A percentile compares a stretch with the other conserved stretches of the same genome.
Conservation (phyloP, 1,140 invertebrate genomes). For the Portunus trituberculatus region DNA sequence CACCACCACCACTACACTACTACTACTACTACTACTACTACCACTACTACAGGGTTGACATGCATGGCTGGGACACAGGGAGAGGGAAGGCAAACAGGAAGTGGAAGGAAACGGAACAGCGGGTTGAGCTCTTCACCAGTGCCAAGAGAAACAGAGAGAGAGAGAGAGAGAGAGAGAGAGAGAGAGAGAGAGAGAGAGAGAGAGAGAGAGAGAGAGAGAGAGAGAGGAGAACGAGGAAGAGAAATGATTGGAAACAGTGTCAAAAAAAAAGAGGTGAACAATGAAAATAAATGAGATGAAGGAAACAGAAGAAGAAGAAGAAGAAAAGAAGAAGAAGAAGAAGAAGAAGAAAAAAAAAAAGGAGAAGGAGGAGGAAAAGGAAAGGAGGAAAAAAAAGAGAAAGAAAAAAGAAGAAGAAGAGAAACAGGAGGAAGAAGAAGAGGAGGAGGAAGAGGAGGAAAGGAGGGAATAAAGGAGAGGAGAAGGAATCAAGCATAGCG, state of each 20-base stretch:
- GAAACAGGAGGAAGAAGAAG: too few species aligned
- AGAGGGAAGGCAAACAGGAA: too few species aligned
- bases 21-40: too few species aligned
- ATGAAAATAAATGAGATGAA: too few species aligned
- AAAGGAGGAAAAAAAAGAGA: neutral
- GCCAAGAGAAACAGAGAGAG: neutral
- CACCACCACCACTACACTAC: too few species aligned
- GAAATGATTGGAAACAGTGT: too few species aligned
- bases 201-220: neutral
- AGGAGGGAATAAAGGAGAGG: neutral
- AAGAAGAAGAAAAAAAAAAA: neutral
- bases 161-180: slow-evolving; percentile 10
- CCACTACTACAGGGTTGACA: too few species aligned
- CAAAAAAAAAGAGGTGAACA: too few species aligned
- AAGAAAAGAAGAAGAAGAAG: neutral
- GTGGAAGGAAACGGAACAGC: too few species aligned
- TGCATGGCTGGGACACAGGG: too few species aligned
- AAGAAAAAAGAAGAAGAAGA: neutral
- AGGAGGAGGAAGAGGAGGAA: neutral
- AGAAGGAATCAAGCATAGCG: neutral
- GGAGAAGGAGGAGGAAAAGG: neutral
- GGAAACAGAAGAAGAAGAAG: neutral
- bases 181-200: neutral
- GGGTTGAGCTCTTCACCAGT: too few species aligned
- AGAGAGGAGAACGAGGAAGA: neutral